These are phyloP conservation scores for Cerastoderma edule DNA, from an alignment of 2,888 invertebrate genomes.

Conservation along the genomic window DNA sequence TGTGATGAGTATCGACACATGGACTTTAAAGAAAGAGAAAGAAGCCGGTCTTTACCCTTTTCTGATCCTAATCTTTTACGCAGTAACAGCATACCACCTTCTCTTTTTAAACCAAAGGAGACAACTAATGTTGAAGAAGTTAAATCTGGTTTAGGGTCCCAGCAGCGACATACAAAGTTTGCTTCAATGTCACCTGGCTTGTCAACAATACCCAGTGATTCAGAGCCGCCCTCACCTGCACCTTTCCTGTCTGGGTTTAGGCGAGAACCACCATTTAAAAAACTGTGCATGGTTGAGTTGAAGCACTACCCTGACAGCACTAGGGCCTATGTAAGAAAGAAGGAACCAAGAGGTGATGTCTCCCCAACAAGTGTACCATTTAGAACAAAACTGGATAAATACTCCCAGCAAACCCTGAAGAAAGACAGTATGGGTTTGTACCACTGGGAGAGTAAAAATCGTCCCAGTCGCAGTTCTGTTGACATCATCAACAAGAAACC, in stretches of 20 bases:
- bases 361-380: slow-evolving; percentile 54
- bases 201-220: slow-evolving; percentile 66
- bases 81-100: slow-evolving; percentile 54
- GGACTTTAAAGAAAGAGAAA: slow-evolving; percentile 90
- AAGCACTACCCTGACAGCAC: slow-evolving; percentile 92
- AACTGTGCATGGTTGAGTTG: slow-evolving; percentile 95
- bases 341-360: slow-evolving; percentile 35
- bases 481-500: slow-evolving; percentile 27
- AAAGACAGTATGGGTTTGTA: slow-evolving; percentile 45
- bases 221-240: slow-evolving; percentile 53
- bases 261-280: slow-evolving; percentile 82
- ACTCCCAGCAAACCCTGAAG: slow-evolving; percentile 41
- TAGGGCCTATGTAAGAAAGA: slow-evolving; percentile 49
- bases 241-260: slow-evolving; percentile 61
- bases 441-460: slow-evolving; percentile 13
- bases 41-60: slow-evolving; percentile 94
- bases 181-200: slow-evolving; percentile 58
- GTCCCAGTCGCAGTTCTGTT: slow-evolving; percentile 41
- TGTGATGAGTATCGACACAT: slow-evolving; percentile 91
- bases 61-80: slow-evolving; percentile 71
- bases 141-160: slow-evolving; percentile 31
- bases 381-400: slow-evolving; percentile 55
- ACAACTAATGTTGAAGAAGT: slow-evolving; percentile 7
- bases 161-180: slow-evolving; percentile 39
- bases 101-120: slow-evolving; percentile 41